phyloP scores from a whole-genome alignment of 2,888 invertebrate genomes.

The Apomyelois bistriatella region DNA sequence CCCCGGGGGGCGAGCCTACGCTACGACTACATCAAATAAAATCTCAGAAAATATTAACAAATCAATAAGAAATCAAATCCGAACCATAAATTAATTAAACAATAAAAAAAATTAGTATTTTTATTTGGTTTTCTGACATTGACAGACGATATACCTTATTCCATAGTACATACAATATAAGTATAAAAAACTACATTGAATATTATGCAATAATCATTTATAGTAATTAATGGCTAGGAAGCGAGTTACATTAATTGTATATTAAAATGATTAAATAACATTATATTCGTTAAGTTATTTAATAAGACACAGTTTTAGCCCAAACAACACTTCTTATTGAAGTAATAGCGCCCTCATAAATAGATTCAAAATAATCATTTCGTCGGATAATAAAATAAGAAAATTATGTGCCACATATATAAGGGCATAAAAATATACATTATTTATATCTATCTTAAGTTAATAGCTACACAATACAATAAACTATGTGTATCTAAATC shows the following conservation, averaged over 20 bases:
- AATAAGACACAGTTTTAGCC: conserved; percentile 56
- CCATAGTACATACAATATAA: conserved; percentile 10
- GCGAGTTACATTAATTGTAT: conserved; percentile 14
- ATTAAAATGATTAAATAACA: conserved; percentile 25
- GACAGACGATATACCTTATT: conserved; percentile 16
- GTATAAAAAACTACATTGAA: conserved; percentile 22
- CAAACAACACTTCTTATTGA: conserved; percentile 24
- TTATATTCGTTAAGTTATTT: conserved; percentile 26
- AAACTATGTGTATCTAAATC: conserved; percentile 32
- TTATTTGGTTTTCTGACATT: conserved; percentile 29
- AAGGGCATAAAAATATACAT: conserved; percentile 15
- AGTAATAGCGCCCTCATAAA: not conserved
- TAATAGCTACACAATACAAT: conserved; percentile 21
- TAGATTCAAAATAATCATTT: not conserved
- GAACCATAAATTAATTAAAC: conserved; percentile 19
- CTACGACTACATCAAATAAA: conserved; percentile 21
- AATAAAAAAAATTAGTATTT: conserved; percentile 29
- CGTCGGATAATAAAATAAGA: conserved; percentile 16
- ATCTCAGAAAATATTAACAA: conserved; percentile 27
- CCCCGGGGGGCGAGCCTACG: conserved; percentile 7
- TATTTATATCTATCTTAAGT: conserved; percentile 17
- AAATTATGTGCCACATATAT: conserved; percentile 14
- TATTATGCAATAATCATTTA: conserved; percentile 15
- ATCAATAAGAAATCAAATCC: conserved; percentile 21
- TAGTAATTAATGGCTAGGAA: conserved; percentile 10